Evolutionary conservation across 2,888 invertebrate genomes (phyloP), one percentile per base, ranked within the genome.

Genomic region (Melieria crassipennis): DNA sequence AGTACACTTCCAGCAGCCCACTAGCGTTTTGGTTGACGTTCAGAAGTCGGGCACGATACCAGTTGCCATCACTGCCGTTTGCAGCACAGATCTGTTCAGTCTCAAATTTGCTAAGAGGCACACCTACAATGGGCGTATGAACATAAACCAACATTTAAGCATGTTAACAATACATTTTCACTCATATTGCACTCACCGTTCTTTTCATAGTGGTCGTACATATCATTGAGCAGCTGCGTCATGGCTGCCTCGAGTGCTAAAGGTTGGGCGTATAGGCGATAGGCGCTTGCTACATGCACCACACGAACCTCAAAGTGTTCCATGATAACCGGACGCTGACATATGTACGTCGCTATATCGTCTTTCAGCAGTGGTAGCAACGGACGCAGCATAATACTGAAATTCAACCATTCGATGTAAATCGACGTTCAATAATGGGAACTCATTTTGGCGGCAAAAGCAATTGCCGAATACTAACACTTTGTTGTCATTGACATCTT

Each of bases 31-130:
- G 66, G 48, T 68, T 11, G 7, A 71, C 73, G 30, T 77, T 75
- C 10, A 88, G 52, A 30, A 93, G 88, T 73, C 88, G 88, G 4
- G 89, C 92, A 61, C 93, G 89, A 81, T 93, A 93, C 93, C 93
- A 94, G 82, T 91, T 91, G 4, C 88, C 89, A 82, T 93, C 93
- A 0, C 79, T 79, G 4, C 90, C 89, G 65, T 89, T 88, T 0
- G 89, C 91, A 0, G 90, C 93, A 80, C 92, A 93, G 0, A 92
- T 73, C 4, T 82, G 83, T 48, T 89, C 90, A 1, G 86, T 82
- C 75, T 89, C 88, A 57, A 88, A 89, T 56, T 82, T 84, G 0
- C 88, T 79, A 0, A 89, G 77, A 1, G 81, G 76, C 78, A 77
- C 77, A 63, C 86, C 87, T 87, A 4, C 66, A 65, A 5, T 16